Conservation (phyloP, 2,113 vertebrate species). For the Engraulis encrasicolus region DNA sequence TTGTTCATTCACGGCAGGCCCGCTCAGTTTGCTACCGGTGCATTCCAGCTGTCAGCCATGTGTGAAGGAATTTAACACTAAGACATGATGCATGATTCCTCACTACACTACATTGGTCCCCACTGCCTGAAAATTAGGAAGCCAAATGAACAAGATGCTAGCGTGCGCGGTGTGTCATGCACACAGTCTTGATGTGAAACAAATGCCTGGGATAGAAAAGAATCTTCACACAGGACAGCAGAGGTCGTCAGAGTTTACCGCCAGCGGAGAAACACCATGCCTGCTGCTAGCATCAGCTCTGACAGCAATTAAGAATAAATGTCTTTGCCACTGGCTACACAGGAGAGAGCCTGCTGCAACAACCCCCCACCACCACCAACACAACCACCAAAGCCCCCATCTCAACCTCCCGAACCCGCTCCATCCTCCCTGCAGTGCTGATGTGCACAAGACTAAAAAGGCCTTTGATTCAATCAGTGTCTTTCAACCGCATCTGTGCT, state of each 20-base stretch:
- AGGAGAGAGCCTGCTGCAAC: background rate
- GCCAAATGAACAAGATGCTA: no score
- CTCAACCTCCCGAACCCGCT: no score
- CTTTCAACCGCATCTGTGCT: background rate
- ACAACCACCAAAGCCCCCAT: no score
- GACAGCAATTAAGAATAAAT: slow-evolving; percentile 8
- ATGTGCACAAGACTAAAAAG: background rate
- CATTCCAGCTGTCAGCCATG: background rate
- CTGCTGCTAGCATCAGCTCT: background rate
- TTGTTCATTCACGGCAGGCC: background rate
- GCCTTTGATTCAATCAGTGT: slow-evolving; percentile 3
- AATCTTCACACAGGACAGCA: background rate
- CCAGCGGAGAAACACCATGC: background rate
- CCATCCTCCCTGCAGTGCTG: background rate
- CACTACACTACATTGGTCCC: no score
- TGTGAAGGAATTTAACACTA: background rate
- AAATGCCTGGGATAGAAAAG: background rate
- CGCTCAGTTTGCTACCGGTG: background rate
- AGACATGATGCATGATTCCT: background rate
- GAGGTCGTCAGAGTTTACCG: background rate
- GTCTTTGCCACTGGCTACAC: background rate
- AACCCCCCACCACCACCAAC: background rate
- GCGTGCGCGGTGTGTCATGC: no score
- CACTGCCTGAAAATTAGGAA: no score
- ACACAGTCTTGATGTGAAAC: background rate